Base-by-base conservation (phyloP, 2,113 vertebrate genomes). In the Australoheros scitulus region DNA sequence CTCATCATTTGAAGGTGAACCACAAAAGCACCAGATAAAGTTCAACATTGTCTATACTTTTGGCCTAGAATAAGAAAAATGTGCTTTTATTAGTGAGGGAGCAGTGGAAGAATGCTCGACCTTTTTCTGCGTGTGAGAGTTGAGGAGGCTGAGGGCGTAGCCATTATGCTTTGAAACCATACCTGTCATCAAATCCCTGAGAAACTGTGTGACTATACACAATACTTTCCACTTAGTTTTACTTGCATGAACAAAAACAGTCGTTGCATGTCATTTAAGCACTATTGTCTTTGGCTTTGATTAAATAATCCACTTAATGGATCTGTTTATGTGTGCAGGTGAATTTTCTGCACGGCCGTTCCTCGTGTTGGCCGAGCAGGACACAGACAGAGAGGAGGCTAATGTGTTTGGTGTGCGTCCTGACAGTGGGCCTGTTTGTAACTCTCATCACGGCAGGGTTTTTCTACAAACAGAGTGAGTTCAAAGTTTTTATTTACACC, bases 391-490 rank as follows among this genome's bases (percentile, higher is more conserved):
- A 99, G 96, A 97, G 94, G 91, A 94, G 88, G 82, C 96, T 99
- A 8, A 56, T 97, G 84, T 85, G 95, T 11, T 24, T 97, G 61
- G 91, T 96, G 85, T 95, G 83, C 0, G 11, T 95, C 6, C 89
- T 98, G 76, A 94, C 74, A 0, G 70, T 90, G 0, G 92, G 95
- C 47, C 85, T 99, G 47, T 85, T 95, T 7, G 90, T 96, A 1
- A 96, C 96, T 36, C 75, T 98, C 79, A 89, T 97, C 59, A 94
- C 94, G 0, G 91, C 97, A 24, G 87, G 96, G 22, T 68, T 98
- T 81, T 97, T 97, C 93, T 98, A 97, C 93, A 94, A 68, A 88
- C 92, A 94, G 83, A 92, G 98, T 99, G 95, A 97, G 98, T 96
- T 10, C 3, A 2, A 17, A 24, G 2, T 22, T 75, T 38, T 34